Evolutionary conservation across 2,797 vertebrate genomes (phyloP), one percentile per base, ranked within the genome.

Genomic region (Sitta carolinensis): DNA sequence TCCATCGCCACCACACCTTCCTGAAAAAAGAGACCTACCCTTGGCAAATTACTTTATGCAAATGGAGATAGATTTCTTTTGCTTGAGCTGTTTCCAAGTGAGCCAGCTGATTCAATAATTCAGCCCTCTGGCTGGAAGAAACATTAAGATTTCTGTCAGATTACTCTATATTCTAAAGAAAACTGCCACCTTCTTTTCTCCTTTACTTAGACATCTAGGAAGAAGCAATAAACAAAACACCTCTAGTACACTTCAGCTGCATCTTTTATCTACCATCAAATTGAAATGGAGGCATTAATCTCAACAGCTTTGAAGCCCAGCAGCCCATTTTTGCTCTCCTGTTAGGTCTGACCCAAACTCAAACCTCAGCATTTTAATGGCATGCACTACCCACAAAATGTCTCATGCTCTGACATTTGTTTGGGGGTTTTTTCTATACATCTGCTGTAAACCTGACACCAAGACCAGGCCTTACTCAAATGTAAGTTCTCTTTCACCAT

Each of bases 41-140:
- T 69, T 93, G 38, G 83, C 80, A 94, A 93, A 87, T 89, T 84
- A 69, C 45, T 90, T 95, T 66, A 91, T 92, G 80, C 87, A 94
- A 84, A 87, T 82, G 10, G 52, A 84, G 79, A 92, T 17, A 66
- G 69, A 93, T 84, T 95, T 92, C 67, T 77, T 85, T 90, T 93
- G 78, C 86, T 72, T 93, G 84, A 95, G 75, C 89, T 84, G 63
- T 97, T 95, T 92, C 82, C 76, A 91, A 94, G 94, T 50, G 54
- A 95, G 79, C 87, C 91, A 90, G 73, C 74, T 96, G 93, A 96
- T 85, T 94, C 93, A 85, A 67, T 81, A 91, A 89, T 88, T 97
- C 89, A 94, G 66, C 89, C 70, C 83, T 93, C 76, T 88, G 66
- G 94, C 91, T 94, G 57, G 58, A 94, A 93, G 74, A 67, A 93